Base-by-base conservation (phyloP, 2,888 invertebrate genomes). In the Dinocampus coccinellae region DNA sequence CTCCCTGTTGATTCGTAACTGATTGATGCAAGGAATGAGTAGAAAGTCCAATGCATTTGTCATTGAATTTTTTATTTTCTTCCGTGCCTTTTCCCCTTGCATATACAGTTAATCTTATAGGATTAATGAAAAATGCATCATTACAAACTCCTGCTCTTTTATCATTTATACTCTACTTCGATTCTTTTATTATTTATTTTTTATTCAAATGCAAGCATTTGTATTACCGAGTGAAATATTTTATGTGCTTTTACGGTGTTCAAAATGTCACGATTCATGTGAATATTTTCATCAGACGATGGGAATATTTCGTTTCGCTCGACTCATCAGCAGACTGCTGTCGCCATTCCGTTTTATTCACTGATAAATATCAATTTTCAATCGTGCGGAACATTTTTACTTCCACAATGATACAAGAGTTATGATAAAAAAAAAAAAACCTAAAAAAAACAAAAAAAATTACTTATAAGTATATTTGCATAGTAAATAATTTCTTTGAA, bases 311-410 rank as follows among this genome's bases (percentile, higher is more conserved):
- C 22, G 69, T 67, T 62, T 52, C 71, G 71, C 53, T 75, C 64
- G 67, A 75, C 53, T 72, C 36, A 26, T 55, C 63, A 53, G 26
- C 72, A 62, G 73, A 68, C 67, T 71, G 71, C 78, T 75, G 76
- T 78, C 76, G 74, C 73, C 72, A 68, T 74, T 66, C 74, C 75
- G 66, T 70, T 77, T 75, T 77, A 76, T 75, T 73, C 74, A 61
- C 73, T 76, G 75, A 76, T 78, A 76, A 75, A 73, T 72, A 69
- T 73, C 69, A 63, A n/a, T n/a, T 70, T 55, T 73, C 74, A 75
- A 76, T 77, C 75, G 70, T 67, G 76, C 71, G 70, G 76, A 80
- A 79, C 77, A 70, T 77, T 75, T 73, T 76, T 76, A 72, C 69
- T 66, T 75, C 72, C n/a, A n/a, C n/a, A n/a, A n/a, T n/a, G n/a